Evolutionary conservation across 2,888 invertebrate genomes (phyloP).

Genomic region (Copidosoma aretas): DNA sequence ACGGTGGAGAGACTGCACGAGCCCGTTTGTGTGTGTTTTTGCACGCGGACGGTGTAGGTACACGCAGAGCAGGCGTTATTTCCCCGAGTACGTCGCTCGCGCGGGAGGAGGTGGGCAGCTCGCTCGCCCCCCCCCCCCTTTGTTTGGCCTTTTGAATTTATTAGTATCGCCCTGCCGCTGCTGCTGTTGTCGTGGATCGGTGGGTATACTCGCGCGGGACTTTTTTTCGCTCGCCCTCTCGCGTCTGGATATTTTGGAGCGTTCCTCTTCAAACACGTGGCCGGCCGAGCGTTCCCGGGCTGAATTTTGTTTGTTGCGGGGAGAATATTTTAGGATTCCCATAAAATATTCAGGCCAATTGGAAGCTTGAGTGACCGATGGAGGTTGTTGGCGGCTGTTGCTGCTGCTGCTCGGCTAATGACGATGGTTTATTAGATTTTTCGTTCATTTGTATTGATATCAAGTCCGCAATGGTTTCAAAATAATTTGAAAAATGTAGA

Average conservation of each 20-base stretch:
- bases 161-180: slow-evolving; percentile 32
- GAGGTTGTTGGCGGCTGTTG: not conserved
- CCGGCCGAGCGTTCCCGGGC: not conserved
- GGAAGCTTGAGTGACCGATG: not conserved
- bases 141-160: slow-evolving; percentile 32
- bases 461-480: too few species aligned
- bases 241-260: not conserved
- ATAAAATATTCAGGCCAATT: not conserved
- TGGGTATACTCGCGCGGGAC: not conserved
- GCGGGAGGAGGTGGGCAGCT: not conserved
- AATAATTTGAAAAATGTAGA: too few species aligned
- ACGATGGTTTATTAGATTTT: not conserved
- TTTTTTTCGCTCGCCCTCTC: not conserved
- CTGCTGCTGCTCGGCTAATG: not conserved
- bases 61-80: too few species aligned
- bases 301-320: not conserved
- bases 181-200: slow-evolving; percentile 11
- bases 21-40: too few species aligned
- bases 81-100: too few species aligned
- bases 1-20: too few species aligned
- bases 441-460: too few species aligned
- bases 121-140: not conserved
- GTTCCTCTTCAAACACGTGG: not conserved
- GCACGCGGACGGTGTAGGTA: too few species aligned
- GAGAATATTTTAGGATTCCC: not conserved